phyloP scores from a whole-genome alignment of 2,888 invertebrate genomes.

The Scaptodrosophila latifasciaeformis region DNA sequence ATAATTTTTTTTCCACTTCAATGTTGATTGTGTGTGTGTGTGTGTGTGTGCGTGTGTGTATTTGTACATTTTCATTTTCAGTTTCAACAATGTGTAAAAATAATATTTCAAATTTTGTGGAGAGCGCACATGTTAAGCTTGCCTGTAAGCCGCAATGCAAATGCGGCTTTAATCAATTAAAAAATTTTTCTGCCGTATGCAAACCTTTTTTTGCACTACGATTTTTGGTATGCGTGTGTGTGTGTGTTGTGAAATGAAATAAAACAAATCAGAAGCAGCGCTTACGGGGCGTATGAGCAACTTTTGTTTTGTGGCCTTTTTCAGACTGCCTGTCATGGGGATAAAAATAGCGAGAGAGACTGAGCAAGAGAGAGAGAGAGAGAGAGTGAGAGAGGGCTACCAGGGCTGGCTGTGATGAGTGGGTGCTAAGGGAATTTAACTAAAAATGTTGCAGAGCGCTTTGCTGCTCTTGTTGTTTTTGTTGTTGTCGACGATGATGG shows the following conservation, averaged over 20 bases:
- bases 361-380: no score
- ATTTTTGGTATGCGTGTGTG: conserved; percentile 18
- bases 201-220: no score
- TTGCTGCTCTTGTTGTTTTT: conserved; percentile 1
- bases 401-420: not conserved
- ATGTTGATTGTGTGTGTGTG: no score
- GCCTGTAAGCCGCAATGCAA: conserved; percentile 63
- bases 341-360: no score
- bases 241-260: conserved; percentile 37
- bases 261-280: conserved; percentile 52
- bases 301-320: conserved; percentile 52
- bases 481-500: conserved; percentile 12
- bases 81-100: not conserved
- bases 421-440: not conserved
- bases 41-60: not conserved
- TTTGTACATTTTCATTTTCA: conserved; percentile 1
- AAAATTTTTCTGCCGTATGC: no score
- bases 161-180: conserved; percentile 70
- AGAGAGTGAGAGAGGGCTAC: not conserved
- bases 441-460: not conserved
- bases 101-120: conserved; percentile 15
- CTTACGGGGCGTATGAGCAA: conserved; percentile 51
- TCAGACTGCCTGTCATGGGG: conserved; percentile 50
- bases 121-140: conserved; percentile 45
- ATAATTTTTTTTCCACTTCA: no score